phyloP scores from a whole-genome alignment of 2,888 invertebrate genomes.

The Caenorhabditis sinica region DNA sequence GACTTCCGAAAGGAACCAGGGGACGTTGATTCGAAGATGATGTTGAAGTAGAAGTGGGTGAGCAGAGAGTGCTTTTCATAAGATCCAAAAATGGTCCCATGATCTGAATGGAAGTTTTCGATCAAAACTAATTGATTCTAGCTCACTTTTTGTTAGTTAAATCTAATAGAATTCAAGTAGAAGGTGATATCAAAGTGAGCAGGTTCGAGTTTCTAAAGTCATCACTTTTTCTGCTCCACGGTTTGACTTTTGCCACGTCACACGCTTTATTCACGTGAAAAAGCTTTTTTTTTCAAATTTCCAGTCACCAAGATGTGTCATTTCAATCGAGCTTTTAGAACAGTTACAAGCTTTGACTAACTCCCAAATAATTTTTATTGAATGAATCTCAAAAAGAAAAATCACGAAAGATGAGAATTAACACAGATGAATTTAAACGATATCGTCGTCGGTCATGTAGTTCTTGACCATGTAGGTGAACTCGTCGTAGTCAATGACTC shows the following conservation, averaged over 20 bases:
- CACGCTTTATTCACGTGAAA: not conserved
- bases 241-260: not conserved
- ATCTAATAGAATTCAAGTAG: constrained; percentile 23
- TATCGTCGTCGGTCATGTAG: constrained; percentile 82
- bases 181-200: constrained; percentile 3
- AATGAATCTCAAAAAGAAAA: too few species aligned
- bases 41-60: not conserved
- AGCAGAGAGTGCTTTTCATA: constrained; percentile 15
- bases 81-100: constrained; percentile 40
- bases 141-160: constrained; percentile 32
- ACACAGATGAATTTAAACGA: constrained; percentile 59
- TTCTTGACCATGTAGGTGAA: constrained; percentile 82
- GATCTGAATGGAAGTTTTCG: not conserved
- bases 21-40: constrained; percentile 4
- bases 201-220: not conserved
- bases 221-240: not conserved
- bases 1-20: constrained; percentile 87
- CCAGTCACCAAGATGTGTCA: not conserved
- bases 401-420: not conserved
- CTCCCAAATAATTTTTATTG: not conserved
- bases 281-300: not conserved
- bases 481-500: constrained; percentile 83
- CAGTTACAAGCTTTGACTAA: too few species aligned
- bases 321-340: too few species aligned
- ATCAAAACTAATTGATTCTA: too few species aligned